Percentiles rank a stretch among this genome's conserved stretches.
Conservation (phyloP, 2,888 invertebrate species). For the Diadromus collaris region DNA sequence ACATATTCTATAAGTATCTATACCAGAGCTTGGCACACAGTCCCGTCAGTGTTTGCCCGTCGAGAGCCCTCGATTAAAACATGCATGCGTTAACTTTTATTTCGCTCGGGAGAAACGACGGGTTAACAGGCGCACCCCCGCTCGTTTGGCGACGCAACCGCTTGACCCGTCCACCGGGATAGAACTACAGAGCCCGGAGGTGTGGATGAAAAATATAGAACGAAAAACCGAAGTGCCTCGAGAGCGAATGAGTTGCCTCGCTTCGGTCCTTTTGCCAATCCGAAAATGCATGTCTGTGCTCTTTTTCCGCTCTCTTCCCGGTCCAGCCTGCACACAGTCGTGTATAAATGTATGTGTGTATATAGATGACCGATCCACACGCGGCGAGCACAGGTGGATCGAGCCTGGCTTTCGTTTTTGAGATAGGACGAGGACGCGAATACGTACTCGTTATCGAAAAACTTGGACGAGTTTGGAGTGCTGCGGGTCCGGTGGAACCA, state of each 20-base stretch:
- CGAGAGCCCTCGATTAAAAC: conserved; percentile 58
- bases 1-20: conserved; percentile 11
- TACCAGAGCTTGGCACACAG: conserved; percentile 5
- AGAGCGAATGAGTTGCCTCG: conserved; percentile 44
- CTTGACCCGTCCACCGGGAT: conserved; percentile 30
- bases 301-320: conserved; percentile 35
- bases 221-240: conserved; percentile 22
- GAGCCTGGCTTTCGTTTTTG: conserved; percentile 36
- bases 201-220: conserved; percentile 14
- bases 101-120: conserved; percentile 37
- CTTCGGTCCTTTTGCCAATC: conserved; percentile 50
- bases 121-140: conserved; percentile 1
- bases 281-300: conserved; percentile 44
- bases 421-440: conserved; percentile 27
- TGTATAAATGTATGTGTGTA: neutral
- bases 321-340: neutral
- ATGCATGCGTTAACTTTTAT: conserved; percentile 60
- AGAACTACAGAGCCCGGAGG: neutral
- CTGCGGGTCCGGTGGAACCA: conserved; percentile 21
- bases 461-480: conserved; percentile 39
- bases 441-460: conserved; percentile 35
- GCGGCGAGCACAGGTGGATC: conserved; percentile 9
- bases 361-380: conserved; percentile 12
- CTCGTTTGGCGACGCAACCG: neutral
- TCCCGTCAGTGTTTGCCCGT: conserved; percentile 41